Percentiles rank a stretch among this genome's conserved stretches.
Evolutionary conservation across 2,797 vertebrate genomes (phyloP).

Genomic region (Vireo griseus): DNA sequence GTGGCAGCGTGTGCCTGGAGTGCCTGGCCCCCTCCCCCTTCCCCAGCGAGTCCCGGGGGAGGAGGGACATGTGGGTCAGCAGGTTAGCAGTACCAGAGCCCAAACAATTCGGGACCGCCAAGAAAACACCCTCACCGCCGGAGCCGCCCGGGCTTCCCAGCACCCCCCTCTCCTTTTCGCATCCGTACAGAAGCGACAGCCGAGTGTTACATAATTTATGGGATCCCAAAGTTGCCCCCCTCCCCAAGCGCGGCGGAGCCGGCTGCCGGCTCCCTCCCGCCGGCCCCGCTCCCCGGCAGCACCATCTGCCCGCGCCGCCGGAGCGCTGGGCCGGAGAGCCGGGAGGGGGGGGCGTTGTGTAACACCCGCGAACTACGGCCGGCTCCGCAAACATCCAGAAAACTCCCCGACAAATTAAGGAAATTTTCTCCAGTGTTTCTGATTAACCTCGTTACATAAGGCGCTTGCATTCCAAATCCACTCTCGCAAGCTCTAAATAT

Average conservation of each 20-base stretch:
- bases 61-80: conserved; percentile 68
- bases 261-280: conserved; percentile 40
- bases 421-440: conserved; percentile 86
- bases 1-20: not conserved
- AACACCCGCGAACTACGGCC: conserved; percentile 44
- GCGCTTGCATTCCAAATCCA: conserved; percentile 92
- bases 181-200: not conserved
- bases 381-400: conserved; percentile 29
- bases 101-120: not conserved
- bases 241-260: not conserved
- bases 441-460: conserved; percentile 98
- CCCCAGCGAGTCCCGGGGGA: not conserved
- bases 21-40: not conserved
- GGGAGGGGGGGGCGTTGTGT: not conserved
- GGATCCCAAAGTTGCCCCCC: conserved; percentile 55
- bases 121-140: not conserved
- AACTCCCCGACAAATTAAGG: conserved; percentile 68
- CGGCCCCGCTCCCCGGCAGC: conserved; percentile 24
- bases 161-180: not conserved
- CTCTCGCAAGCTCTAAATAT: conserved; percentile 91
- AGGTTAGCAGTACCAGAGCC: conserved; percentile 62
- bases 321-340: not conserved
- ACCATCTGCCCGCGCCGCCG: conserved; percentile 19
- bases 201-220: conserved; percentile 66
- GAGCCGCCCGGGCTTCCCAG: not conserved